A percentile compares a stretch with the other conserved stretches of the same genome.
These are phyloP conservation scores for Podarcis lilfordi DNA, from an alignment of 2,797 vertebrate genomes.

Conservation along the genomic window DNA sequence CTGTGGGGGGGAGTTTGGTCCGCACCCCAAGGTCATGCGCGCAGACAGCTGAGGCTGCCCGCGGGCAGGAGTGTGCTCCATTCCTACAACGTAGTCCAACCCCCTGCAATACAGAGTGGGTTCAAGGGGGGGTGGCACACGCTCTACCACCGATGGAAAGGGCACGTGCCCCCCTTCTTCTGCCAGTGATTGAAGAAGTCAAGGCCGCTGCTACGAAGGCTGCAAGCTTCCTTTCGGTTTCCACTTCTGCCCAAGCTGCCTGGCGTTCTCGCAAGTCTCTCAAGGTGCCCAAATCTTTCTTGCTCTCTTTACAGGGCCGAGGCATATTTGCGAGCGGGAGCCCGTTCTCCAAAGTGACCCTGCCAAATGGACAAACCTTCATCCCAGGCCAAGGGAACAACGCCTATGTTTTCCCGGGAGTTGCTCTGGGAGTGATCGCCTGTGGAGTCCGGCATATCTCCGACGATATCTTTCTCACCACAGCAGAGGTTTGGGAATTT, in stretches of 20 bases:
- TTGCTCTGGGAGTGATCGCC: constrained; percentile 91
- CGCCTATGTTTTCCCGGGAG: constrained; percentile 94
- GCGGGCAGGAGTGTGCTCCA: too few species aligned
- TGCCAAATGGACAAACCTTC: constrained; percentile 90
- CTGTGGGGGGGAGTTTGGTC: too few species aligned
- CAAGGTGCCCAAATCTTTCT: constrained; percentile 17
- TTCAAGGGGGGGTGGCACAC: not conserved
- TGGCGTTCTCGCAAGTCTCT: not conserved
- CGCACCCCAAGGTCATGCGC: too few species aligned
- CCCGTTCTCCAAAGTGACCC: constrained; percentile 91
- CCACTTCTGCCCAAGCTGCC: not conserved
- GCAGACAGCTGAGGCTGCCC: too few species aligned
- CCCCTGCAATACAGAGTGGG: not conserved
- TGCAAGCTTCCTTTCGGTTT: not conserved
- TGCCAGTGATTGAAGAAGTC: not conserved
- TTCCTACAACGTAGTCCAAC: too few species aligned
- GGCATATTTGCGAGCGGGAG: constrained; percentile 97
- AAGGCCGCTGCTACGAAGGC: not conserved
- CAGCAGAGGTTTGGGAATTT: constrained; percentile 86
- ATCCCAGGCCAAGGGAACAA: constrained; percentile 98
- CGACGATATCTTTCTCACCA: constrained; percentile 94
- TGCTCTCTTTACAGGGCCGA: constrained; percentile 82
- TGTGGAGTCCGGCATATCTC: constrained; percentile 93
- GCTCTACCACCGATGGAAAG: not conserved
- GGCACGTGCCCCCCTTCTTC: too few species aligned